A percentile compares a stretch with the other conserved stretches of the same genome.
Evolutionary conservation across 1,140 invertebrate species (phyloP).

Genomic region (Drosophila willistoni): DNA sequence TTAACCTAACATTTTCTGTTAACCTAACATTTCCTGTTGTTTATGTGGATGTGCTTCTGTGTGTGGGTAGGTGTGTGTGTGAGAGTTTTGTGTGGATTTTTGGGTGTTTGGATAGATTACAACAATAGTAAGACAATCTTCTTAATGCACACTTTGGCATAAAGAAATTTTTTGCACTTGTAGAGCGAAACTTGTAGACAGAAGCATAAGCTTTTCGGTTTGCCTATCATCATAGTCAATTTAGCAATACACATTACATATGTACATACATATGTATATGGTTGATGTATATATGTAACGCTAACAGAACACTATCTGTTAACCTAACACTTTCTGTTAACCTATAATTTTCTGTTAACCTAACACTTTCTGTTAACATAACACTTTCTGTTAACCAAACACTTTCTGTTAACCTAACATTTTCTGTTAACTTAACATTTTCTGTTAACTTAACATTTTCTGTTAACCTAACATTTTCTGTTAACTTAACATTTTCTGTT

Average conservation of each 20-base stretch:
- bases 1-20: too few species aligned
- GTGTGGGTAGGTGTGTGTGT: constrained; percentile 36
- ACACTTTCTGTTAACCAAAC: too few species aligned
- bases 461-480: too few species aligned
- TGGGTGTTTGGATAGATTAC: constrained; percentile 57
- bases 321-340: too few species aligned
- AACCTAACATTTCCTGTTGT: too few species aligned
- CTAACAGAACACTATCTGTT: too few species aligned
- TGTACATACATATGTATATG: constrained; percentile 22
- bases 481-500: too few species aligned
- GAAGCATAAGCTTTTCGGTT: constrained; percentile 27
- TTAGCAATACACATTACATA: constrained; percentile 47
- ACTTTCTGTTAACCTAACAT: too few species aligned
- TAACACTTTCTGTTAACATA: too few species aligned
- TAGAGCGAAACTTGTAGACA: constrained; percentile 69
- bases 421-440: too few species aligned
- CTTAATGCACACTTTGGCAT: constrained; percentile 82
- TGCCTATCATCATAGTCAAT: constrained; percentile 52
- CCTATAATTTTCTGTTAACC: too few species aligned
- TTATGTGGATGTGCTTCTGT: constrained; percentile 23
- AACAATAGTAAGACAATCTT: constrained; percentile 82
- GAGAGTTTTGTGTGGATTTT: constrained; percentile 23
- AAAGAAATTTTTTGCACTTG: constrained; percentile 79
- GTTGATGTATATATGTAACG: constrained; percentile 17
- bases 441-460: too few species aligned